Percentiles rank a stretch among this genome's conserved stretches.
Evolutionary conservation across 2,113 vertebrate genomes (phyloP).

Genomic region (Nesoenas mayeri): DNA sequence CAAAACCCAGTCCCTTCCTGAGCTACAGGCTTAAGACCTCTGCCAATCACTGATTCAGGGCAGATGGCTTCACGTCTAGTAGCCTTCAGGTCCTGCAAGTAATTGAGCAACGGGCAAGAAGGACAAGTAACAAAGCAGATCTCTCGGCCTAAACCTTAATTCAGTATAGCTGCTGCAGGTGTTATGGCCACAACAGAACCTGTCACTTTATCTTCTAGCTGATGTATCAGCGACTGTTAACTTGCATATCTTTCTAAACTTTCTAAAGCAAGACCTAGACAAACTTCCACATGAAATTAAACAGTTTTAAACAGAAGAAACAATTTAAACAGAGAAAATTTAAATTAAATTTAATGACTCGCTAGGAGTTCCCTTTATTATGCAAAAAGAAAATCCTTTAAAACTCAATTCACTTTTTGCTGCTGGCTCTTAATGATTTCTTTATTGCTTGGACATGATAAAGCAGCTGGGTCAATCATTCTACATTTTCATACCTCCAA

Average conservation of each 20-base stretch:
- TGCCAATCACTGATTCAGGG: accelerated
- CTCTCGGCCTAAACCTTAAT: not conserved
- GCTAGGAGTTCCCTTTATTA: not conserved
- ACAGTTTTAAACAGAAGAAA: not conserved
- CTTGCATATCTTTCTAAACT: not conserved
- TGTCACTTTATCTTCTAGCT: not conserved
- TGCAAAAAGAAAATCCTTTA: slow-evolving; percentile 29
- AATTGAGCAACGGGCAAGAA: not conserved
- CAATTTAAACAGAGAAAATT: not conserved
- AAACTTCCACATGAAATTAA: not conserved
- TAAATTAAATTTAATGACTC: not conserved
- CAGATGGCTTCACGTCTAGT: not conserved
- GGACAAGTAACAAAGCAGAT: not conserved
- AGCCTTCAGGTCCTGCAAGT: not conserved
- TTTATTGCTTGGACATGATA: slow-evolving; percentile 18
- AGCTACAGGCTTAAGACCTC: not conserved
- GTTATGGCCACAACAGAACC: not conserved
- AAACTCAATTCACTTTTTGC: slow-evolving; percentile 11
- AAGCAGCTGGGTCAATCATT: slow-evolving; percentile 16
- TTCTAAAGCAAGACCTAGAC: not conserved
- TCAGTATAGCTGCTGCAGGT: not conserved
- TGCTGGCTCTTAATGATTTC: slow-evolving; percentile 8
- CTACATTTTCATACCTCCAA: not conserved
- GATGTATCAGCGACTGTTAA: not conserved
- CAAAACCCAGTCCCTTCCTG: not conserved